Base-by-base conservation (phyloP, 2,113 vertebrate genomes). In the Lampris incognitus region DNA sequence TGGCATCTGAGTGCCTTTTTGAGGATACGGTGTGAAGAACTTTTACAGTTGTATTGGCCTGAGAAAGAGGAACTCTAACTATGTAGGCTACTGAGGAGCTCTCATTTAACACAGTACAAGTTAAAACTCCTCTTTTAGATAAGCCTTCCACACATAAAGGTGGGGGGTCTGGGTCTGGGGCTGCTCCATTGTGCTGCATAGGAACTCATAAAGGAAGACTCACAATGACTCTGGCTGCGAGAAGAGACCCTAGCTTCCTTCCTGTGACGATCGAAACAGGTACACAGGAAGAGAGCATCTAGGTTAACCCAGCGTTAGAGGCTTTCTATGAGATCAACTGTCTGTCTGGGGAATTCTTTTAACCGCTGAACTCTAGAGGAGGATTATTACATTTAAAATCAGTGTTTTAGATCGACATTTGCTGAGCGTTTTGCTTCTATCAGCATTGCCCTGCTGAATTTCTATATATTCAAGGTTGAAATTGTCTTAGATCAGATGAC, bases 171-270 rank as follows among this genome's bases (percentile, higher is more conserved):
- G 36, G 11, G 10, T 40, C n/a, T 65, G 49, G 66, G n/a, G 51
- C 66, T 3, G 55, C 82, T 54, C 73, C 84, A 92, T 93, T 93
- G 89, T 93, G 72, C 71, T 0, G 61, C 46, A 74, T 88, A 81
- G 89, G 88, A 93, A 90, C 80, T 90, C 82, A 64, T 91, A 84
- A 61, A 87, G 84, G 88, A 92, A 90, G 82, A 39, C 83, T 66
- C 78, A 90, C 89, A 91, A 89, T 88, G 84, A 48, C 85, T 77
- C 65, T 8, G 36, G 62, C 62, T 44, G 59, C 83, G 66, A 78
- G 58, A 78, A 54, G 68, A 68, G 74, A 76, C 70, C 70, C 52
- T 58, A 48, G 13, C 78, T 86, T 87, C 81, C 86, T 85, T 88
- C 87, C 89, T 79, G 79, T 69, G 78, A 67, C 39, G 65, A 36